Conservation (phyloP, 2,797 vertebrate genomes). For the Epinephelus coioides region DNA sequence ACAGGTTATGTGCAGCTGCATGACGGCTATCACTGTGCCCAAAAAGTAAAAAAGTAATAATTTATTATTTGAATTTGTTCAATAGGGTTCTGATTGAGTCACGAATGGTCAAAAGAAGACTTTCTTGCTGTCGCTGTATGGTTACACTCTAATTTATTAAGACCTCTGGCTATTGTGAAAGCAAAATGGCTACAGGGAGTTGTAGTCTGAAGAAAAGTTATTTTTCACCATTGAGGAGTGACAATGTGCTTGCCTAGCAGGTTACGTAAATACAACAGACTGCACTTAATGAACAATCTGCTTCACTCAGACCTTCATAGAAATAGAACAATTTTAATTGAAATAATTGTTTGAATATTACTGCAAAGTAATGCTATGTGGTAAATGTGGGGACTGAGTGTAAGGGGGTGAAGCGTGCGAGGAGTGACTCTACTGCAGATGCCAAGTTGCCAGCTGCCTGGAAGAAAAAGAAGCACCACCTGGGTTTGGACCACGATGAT, state of each 20-base stretch:
- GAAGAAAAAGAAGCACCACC: too few species aligned
- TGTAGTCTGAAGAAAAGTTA: conserved; percentile 16
- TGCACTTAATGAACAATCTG: conserved; percentile 1
- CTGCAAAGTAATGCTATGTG: too few species aligned
- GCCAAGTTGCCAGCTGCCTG: too few species aligned
- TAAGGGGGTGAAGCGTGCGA: too few species aligned
- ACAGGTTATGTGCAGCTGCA: conserved; percentile 12
- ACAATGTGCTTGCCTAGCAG: conserved; percentile 19
- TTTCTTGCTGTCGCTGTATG: conserved; percentile 19
- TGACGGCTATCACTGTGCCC: neutral
- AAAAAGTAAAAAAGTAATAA: conserved; percentile 31
- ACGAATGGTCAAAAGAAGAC: conserved; percentile 24
- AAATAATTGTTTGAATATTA: neutral
- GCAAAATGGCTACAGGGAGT: conserved; percentile 23
- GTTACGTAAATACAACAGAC: neutral
- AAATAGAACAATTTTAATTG: neutral
- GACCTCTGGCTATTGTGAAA: conserved; percentile 43
- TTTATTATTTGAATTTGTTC: conserved; percentile 45
- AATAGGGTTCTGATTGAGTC: conserved; percentile 29
- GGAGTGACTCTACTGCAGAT: too few species aligned
- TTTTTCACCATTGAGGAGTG: conserved; percentile 11
- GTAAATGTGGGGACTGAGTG: too few species aligned
- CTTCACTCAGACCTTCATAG: neutral
- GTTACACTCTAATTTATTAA: conserved; percentile 41
- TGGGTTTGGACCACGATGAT: too few species aligned